Evolutionary conservation across 2,797 vertebrate genomes (phyloP).

Genomic region (Argya squamiceps): DNA sequence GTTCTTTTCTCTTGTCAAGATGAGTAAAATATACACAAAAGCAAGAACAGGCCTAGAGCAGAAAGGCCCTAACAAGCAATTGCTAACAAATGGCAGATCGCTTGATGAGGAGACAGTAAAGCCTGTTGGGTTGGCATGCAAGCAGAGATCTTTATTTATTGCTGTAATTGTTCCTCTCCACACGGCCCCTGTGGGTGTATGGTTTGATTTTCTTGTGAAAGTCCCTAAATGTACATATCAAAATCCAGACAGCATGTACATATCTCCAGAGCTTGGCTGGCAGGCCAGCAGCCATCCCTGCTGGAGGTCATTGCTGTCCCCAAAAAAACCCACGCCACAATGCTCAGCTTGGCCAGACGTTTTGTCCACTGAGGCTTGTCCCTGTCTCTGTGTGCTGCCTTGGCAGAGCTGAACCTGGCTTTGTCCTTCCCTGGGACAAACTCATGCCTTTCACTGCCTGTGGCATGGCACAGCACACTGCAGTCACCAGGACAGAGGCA

Average conservation of each 20-base stretch:
- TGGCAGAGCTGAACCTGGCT: neutral
- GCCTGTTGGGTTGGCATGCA: neutral
- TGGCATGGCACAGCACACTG: accelerated
- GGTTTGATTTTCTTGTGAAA: neutral
- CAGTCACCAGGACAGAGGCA: too few relatives aligned
- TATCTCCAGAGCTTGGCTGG: neutral
- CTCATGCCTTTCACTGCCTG: neutral
- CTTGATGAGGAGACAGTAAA: neutral
- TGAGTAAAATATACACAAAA: neutral
- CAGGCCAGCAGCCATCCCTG: neutral
- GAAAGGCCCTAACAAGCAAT: neutral
- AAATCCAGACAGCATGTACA: neutral
- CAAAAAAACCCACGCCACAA: neutral
- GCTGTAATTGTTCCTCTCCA: neutral
- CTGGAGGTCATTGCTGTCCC: neutral
- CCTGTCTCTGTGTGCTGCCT: accelerated
- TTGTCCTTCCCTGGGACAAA: neutral
- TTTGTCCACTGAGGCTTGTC: accelerated
- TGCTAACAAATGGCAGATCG: neutral
- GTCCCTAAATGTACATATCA: neutral
- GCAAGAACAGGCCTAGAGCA: neutral
- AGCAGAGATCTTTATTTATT: neutral
- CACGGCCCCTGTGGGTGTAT: neutral
- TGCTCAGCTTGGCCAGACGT: neutral
- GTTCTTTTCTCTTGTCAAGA: neutral